Evolutionary conservation across 2,888 invertebrate species (phyloP), one percentile per base, ranked within the genome.

Genomic region (Perizoma affinitatum): DNA sequence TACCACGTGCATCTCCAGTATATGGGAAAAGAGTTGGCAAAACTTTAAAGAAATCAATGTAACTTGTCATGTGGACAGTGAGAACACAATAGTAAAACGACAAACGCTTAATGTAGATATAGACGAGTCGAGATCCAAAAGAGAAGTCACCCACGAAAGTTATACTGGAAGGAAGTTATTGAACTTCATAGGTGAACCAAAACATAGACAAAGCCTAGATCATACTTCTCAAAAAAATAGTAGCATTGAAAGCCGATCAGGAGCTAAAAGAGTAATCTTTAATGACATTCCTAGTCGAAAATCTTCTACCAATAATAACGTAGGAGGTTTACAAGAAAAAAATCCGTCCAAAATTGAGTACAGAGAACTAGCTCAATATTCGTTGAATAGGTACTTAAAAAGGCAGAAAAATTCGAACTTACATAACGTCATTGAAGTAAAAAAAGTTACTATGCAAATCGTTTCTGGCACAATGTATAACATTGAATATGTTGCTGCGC

Each of bases 401-500:
- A 53, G 59, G 22, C 56, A 73, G 11, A 72, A 74, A 41, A 69
- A 41, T 47, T 60, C 65, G 43, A 54, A 63, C 34, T 61, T 56
- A 22, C 75, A 81, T 61, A 65, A 71, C 52, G 73, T 87, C 40
- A 61, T 78, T 5, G 69, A 80, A 62, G 78, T 87, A 0, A 76
- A 73, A 53, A 72, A 66, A 54, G 87, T 82, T 2, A 59, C 53
- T 4, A 71, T 66, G n/a, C 67, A 80, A 72, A 59, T 80, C 3
- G 79, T 81, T 1, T 68, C 79, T n/a, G 86, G 87, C 41, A 70
- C 59, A 1, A 72, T 73, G 40, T 83, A 80, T 57, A 63, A 71
- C 38, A 82, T 87, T 45, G 77, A 82, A 58, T 87, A 75, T 61
- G 73, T 65, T 48, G 82, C 84, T 40, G 69, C 71, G 3, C 75